Evolutionary conservation across 2,113 vertebrate species (phyloP).

Genomic region (Eulemur rufifrons): DNA sequence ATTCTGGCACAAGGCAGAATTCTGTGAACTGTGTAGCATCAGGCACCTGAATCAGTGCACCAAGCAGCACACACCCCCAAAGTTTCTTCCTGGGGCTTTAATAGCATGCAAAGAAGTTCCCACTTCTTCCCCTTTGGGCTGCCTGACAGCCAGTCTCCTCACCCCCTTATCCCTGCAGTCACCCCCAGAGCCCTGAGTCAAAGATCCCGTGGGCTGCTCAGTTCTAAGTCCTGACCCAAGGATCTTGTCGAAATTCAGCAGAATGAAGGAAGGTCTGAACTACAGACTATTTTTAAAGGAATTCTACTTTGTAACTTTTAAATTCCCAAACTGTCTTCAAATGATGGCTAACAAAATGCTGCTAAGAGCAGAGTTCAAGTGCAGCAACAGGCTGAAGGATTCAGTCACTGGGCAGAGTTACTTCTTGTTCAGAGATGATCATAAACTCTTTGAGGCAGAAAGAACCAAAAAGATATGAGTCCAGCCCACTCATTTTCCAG

Average conservation of each 20-base stretch:
- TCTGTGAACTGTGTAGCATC: neutral
- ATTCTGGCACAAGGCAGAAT: neutral
- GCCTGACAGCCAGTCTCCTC: neutral
- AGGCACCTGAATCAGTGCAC: neutral
- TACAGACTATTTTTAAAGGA: neutral
- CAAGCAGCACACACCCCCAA: neutral
- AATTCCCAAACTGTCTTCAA: slow-evolving; percentile 9
- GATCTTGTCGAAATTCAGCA: neutral
- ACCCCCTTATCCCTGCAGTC: neutral
- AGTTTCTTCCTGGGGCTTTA: neutral
- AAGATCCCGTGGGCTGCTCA: neutral
- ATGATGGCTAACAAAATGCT: neutral
- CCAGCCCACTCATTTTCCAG: neutral
- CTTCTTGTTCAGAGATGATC: neutral
- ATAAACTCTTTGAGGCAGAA: neutral
- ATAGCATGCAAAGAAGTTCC: neutral
- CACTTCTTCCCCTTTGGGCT: neutral
- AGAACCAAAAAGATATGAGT: neutral
- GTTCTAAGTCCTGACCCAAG: neutral
- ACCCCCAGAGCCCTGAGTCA: neutral
- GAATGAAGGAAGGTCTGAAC: neutral
- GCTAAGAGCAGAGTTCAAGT: neutral
- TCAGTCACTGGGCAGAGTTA: neutral
- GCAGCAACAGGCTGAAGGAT: neutral
- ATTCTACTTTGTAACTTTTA: neutral